These are phyloP conservation scores for Calidris pugnax DNA, from an alignment of 2,113 vertebrate species.

Conservation along the genomic window DNA sequence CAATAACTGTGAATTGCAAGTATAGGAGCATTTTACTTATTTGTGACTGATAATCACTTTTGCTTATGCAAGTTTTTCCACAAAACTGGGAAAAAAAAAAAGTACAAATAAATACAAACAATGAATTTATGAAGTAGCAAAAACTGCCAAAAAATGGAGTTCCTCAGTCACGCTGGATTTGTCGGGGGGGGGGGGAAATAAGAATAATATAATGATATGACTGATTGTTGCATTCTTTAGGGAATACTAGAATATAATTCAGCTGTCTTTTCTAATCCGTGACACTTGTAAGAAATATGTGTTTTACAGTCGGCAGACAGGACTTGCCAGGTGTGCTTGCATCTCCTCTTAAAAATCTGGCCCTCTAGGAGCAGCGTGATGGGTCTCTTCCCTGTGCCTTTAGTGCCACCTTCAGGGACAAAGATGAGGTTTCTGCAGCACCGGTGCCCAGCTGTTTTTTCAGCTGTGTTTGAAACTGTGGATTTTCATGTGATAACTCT, in stretches of 20 bases:
- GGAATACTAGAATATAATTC: neutral
- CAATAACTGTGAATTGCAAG: neutral
- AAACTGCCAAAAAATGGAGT: neutral
- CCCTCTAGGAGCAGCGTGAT: neutral
- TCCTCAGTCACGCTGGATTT: neutral
- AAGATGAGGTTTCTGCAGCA: neutral
- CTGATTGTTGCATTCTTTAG: neutral
- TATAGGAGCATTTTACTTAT: neutral
- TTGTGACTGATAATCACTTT: neutral
- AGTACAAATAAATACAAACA: neutral
- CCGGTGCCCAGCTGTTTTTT: neutral
- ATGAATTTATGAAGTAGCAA: neutral
- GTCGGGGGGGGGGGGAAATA: neutral
- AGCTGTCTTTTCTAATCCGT: neutral
- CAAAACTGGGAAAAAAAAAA: neutral
- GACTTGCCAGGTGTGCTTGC: neutral
- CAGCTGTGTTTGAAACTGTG: neutral
- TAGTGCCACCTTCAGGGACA: slow-evolving; percentile 45
- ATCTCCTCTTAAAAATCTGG: neutral
- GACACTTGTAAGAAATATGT: neutral
- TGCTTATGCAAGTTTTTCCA: neutral
- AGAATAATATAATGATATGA: neutral
- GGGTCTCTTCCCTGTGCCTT: neutral
- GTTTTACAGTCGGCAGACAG: neutral
- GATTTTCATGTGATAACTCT: neutral